These are phyloP conservation scores for Cenopis cana DNA, from an alignment of 2,888 invertebrate species.

Conservation along the genomic window DNA sequence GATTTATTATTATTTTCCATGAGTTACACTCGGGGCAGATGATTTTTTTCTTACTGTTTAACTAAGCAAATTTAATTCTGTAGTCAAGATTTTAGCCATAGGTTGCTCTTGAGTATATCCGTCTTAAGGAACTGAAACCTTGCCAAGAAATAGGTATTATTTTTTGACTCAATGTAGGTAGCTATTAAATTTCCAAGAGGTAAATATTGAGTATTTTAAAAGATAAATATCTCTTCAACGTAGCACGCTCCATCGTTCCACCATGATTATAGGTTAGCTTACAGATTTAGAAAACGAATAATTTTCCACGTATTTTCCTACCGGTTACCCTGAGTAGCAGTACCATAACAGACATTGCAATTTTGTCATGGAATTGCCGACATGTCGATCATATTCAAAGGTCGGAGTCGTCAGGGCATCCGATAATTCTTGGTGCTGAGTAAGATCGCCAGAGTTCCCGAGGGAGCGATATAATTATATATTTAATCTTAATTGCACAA, in stretches of 20 bases:
- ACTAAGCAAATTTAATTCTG: too few relatives aligned
- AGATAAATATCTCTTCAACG: constrained; percentile 14
- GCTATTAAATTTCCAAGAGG: not conserved
- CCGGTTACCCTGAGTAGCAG: not conserved
- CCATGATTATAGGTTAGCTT: constrained; percentile 25
- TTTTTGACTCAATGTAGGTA: not conserved
- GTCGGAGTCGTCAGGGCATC: too few relatives aligned
- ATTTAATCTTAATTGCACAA: too few relatives aligned
- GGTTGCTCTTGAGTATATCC: not conserved
- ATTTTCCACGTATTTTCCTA: constrained; percentile 49
- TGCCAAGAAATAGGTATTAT: not conserved
- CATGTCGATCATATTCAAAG: too few relatives aligned
- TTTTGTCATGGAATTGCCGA: not conserved
- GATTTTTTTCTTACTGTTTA: too few relatives aligned
- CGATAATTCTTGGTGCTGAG: too few relatives aligned
- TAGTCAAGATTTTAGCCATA: too few relatives aligned
- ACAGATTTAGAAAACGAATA: constrained; percentile 29
- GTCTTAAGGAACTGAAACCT: not conserved
- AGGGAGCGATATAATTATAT: too few relatives aligned
- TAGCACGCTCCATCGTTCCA: constrained; percentile 20
- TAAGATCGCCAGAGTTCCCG: too few relatives aligned
- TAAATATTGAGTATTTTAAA: constrained; percentile 11
- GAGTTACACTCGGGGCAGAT: not conserved
- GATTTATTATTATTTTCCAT: too few relatives aligned
- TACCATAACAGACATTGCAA: not conserved